phyloP scores from a whole-genome alignment of 2,888 invertebrate species.

The Erebia epiphron region DNA sequence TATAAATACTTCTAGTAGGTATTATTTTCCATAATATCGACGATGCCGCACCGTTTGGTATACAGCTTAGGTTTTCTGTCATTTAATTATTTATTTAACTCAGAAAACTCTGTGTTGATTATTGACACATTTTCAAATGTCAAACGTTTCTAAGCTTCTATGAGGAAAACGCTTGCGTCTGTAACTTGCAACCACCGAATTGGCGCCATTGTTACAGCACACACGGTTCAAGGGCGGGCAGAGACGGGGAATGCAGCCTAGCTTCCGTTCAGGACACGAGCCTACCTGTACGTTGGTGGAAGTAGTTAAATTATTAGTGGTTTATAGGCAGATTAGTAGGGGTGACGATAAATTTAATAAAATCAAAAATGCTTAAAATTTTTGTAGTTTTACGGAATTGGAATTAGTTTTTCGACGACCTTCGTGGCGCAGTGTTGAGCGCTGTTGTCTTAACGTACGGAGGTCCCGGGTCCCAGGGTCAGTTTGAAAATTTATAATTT shows the following conservation, averaged over 20 bases:
- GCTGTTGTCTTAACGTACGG: too few species aligned
- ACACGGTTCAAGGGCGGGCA: conserved; percentile 69
- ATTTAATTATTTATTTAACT: too few species aligned
- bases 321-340: conserved; percentile 14
- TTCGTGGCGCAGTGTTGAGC: too few species aligned
- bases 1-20: too few species aligned
- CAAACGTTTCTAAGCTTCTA: neutral
- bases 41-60: too few species aligned
- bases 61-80: too few species aligned
- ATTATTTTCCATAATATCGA: too few species aligned
- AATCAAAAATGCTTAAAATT: neutral
- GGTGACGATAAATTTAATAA: neutral
- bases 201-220: conserved; percentile 51
- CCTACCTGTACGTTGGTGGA: neutral
- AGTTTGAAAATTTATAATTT: too few species aligned
- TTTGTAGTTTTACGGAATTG: too few species aligned
- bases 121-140: conserved; percentile 34
- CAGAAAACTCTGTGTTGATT: too few species aligned
- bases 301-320: conserved; percentile 53
- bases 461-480: too few species aligned
- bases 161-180: conserved; percentile 37
- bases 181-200: conserved; percentile 37
- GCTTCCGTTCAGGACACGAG: conserved; percentile 57
- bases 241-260: conserved; percentile 66
- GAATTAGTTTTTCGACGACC: too few species aligned